These are phyloP conservation scores for Chascanopsetta lugubris DNA, from an alignment of 2,113 vertebrate species.

Conservation along the genomic window DNA sequence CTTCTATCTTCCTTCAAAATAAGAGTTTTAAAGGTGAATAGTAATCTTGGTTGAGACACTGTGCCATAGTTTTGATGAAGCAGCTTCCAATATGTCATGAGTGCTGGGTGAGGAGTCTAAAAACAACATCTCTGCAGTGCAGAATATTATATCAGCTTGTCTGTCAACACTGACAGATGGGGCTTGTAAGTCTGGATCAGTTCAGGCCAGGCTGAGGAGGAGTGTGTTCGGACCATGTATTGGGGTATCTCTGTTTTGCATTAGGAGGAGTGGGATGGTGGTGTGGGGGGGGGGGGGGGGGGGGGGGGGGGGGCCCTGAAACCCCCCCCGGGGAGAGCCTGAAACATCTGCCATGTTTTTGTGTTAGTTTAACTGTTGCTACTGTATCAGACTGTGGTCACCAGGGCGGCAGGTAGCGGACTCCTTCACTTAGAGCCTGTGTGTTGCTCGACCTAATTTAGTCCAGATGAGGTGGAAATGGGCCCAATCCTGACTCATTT, in stretches of 20 bases:
- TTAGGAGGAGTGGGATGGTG: slow-evolving; percentile 46
- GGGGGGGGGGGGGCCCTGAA: too few relatives aligned
- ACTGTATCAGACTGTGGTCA: slow-evolving; percentile 81
- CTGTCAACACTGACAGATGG: slow-evolving; percentile 35
- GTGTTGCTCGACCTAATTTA: slow-evolving; percentile 77
- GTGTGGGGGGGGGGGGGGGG: too few relatives aligned
- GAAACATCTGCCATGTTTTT: slow-evolving; percentile 78
- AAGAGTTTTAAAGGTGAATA: neutral
- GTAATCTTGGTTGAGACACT: slow-evolving; percentile 14
- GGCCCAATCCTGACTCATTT: slow-evolving; percentile 72
- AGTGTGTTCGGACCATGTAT: slow-evolving; percentile 35
- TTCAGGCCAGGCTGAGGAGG: slow-evolving; percentile 39
- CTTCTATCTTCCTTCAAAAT: too few relatives aligned
- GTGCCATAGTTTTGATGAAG: slow-evolving; percentile 6
- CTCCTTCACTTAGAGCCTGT: slow-evolving; percentile 71
- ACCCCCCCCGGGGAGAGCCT: too few relatives aligned
- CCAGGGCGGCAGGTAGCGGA: slow-evolving; percentile 78
- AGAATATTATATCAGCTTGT: slow-evolving; percentile 19
- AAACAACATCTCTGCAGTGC: slow-evolving; percentile 17
- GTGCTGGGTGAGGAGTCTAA: slow-evolving; percentile 18
- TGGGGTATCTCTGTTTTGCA: slow-evolving; percentile 73
- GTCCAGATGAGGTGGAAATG: slow-evolving; percentile 80
- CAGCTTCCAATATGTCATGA: slow-evolving; percentile 18
- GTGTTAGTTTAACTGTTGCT: slow-evolving; percentile 82
- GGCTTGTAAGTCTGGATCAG: slow-evolving; percentile 46